Evolutionary conservation across 2,888 invertebrate species (phyloP).

Genomic region (Antheraea assamensis): DNA sequence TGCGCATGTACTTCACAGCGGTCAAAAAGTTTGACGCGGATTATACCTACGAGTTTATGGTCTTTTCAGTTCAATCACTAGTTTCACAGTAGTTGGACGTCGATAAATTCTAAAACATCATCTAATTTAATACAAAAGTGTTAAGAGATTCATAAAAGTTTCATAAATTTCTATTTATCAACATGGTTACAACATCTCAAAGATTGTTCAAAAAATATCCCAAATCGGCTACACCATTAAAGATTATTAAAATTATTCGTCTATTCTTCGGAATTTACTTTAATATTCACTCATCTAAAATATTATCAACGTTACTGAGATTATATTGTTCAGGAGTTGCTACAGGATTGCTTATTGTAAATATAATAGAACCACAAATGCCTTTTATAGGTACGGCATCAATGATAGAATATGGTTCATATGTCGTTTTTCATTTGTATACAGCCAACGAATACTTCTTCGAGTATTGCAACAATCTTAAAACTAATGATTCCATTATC

Average conservation of each 20-base stretch:
- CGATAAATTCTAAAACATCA: not conserved
- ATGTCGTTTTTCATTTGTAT: not conserved
- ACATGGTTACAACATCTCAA: constrained; percentile 1
- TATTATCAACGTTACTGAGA: not conserved
- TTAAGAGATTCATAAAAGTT: not conserved
- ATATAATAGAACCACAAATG: not conserved
- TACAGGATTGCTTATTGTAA: not conserved
- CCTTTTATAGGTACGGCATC: not conserved
- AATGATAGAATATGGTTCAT: not conserved
- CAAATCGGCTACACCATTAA: not conserved
- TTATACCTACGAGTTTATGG: not conserved
- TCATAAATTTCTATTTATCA: not conserved
- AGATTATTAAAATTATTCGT: not conserved
- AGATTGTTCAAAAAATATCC: constrained; percentile 6
- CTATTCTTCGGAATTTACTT: not conserved
- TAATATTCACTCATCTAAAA: not conserved
- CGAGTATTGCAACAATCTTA: not conserved
- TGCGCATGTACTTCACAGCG: no score
- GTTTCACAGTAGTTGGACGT: not conserved
- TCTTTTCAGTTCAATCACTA: not conserved
- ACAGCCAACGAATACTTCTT: not conserved
- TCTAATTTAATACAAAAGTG: not conserved
- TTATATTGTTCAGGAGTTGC: not conserved
- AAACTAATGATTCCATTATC: no score
- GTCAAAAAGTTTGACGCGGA: no score